phyloP scores from a whole-genome alignment of 2,888 invertebrate species.

The Drosophila robusta region DNA sequence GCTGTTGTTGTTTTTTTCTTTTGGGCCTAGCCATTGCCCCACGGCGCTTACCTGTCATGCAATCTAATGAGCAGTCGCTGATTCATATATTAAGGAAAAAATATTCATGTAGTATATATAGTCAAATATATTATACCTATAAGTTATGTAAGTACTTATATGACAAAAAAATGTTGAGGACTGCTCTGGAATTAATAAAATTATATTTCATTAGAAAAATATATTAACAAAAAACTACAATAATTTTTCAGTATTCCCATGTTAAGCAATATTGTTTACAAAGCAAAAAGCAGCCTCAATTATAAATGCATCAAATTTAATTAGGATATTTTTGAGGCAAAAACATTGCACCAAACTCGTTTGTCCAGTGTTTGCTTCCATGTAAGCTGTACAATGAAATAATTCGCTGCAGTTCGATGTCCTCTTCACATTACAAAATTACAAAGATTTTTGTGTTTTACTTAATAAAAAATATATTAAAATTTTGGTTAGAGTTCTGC shows the following conservation, averaged over 20 bases:
- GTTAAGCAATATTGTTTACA: too few species aligned
- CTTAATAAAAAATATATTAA: not conserved
- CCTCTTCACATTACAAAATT: conserved; percentile 21
- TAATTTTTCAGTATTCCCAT: too few species aligned
- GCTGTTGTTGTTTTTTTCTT: not conserved
- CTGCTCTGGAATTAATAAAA: conserved; percentile 1
- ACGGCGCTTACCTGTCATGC: conserved; percentile 45
- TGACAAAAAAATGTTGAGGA: not conserved
- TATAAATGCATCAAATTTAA: not conserved
- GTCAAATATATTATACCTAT: not conserved
- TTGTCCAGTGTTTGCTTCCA: conserved; percentile 11
- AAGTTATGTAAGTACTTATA: conserved; percentile 15
- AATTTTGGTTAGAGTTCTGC: conserved; percentile 16
- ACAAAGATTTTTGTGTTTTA: not conserved
- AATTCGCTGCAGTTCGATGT: conserved; percentile 37
- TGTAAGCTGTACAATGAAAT: conserved; percentile 18
- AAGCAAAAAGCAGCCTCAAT: not conserved
- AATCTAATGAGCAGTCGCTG: conserved; percentile 61
- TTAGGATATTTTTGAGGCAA: not conserved
- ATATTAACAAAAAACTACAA: too few species aligned
- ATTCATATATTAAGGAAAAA: conserved; percentile 30
- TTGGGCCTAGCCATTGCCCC: conserved; percentile 35
- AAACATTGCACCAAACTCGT: conserved; percentile 24
- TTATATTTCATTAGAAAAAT: not conserved
- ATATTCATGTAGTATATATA: not conserved